phyloP scores from a whole-genome alignment of 2,113 vertebrate genomes.

The Leucopsar rothschildi region DNA sequence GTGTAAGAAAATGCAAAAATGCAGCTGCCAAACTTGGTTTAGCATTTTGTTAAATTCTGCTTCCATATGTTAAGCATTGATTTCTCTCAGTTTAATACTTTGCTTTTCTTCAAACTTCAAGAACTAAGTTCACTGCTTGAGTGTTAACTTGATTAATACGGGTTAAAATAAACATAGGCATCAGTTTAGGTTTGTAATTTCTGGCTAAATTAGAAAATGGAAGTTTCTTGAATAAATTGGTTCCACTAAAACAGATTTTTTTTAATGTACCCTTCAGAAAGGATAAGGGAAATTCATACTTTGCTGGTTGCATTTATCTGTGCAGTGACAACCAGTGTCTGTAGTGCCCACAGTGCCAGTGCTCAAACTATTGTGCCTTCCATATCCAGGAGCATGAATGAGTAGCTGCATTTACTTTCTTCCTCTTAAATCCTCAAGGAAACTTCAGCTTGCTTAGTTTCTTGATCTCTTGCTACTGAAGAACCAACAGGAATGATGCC shows the following conservation, averaged over 20 bases:
- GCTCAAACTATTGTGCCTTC: neutral
- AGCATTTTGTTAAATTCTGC: neutral
- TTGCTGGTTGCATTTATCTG: neutral
- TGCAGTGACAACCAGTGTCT: neutral
- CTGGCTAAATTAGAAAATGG: neutral
- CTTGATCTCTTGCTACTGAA: neutral
- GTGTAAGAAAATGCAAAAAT: neutral
- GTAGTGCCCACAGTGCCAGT: neutral
- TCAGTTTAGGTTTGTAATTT: neutral
- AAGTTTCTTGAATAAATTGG: neutral
- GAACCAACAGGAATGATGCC: neutral
- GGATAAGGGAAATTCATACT: neutral
- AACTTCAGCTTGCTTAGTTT: neutral
- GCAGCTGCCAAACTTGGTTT: neutral
- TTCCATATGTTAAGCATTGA: neutral
- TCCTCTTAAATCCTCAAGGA: neutral
- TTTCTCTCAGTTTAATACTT: neutral
- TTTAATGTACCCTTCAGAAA: neutral
- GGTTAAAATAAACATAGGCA: neutral
- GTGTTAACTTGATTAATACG: neutral
- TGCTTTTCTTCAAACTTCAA: neutral
- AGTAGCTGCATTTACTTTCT: neutral
- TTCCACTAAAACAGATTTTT: neutral
- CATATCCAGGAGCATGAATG: neutral
- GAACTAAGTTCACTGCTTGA: neutral